Evolutionary conservation across 2,888 invertebrate genomes (phyloP), one percentile per base, ranked within the genome.

Genomic region (Busseola fusca): DNA sequence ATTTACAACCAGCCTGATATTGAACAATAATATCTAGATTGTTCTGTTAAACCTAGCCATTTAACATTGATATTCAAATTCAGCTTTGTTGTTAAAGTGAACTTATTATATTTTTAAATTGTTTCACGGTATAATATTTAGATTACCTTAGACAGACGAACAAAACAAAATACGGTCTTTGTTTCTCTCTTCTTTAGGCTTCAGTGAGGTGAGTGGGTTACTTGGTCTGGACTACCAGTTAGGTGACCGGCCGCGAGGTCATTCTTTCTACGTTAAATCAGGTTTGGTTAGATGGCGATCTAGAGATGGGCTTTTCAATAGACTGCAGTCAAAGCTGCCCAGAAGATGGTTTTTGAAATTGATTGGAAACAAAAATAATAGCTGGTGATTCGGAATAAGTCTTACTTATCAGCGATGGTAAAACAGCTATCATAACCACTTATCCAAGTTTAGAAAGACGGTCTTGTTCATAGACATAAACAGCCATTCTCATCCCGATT

Each of bases 51-150:
- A 79, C 3, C 27, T 37, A 54, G 40, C 50, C 25, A 50, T 63
- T 74, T 48, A 50, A 65, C 65, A 59, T 59, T 30, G 37, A 4
- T 69, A 65, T 80, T 69, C 54, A 52, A 80, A 80, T 74, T 64
- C 14, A 45, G 37, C 45, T 45, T 18, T 60, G 52, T 57, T 64
- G 45, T 80, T 68, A 60, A 54, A 52, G 16, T 62, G 37, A 64
- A 40, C 45, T n/a, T 34, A 76, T 79, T 73, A 73, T 73, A 48
- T 25, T 57, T 40, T 52, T 79, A 48, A 58, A 69, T 48, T 66
- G 65, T 73, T 79, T 57, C 18, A 48, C 30, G 45, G 25, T 40
- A 5, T 40, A 69, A 18, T 25, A 12, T 50, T 50, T 50, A n/a
- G 50, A 12, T n/a, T 50, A n/a, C n/a, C 14, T 52, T 52, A 50